These are phyloP conservation scores for Chrysolina oricalcia DNA, from an alignment of 2,888 invertebrate species.

Conservation along the genomic window DNA sequence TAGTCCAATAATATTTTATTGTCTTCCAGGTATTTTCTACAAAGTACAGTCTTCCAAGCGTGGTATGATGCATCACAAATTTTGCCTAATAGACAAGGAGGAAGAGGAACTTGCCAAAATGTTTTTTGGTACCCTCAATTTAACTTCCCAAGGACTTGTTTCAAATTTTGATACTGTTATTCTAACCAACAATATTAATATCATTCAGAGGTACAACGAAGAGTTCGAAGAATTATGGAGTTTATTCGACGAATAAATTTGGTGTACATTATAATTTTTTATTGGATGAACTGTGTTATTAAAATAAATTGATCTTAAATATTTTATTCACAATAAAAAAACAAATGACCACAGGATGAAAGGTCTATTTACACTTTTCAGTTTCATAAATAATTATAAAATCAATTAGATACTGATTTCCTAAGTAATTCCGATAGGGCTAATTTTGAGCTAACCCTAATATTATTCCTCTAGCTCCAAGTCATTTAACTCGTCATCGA, in stretches of 20 bases:
- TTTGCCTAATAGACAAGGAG: conserved; percentile 63
- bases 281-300: neutral
- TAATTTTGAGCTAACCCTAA: conserved; percentile 35
- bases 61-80: conserved; percentile 85
- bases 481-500: conserved; percentile 89
- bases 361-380: conserved; percentile 31
- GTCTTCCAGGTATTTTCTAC: conserved; percentile 73
- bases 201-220: conserved; percentile 59
- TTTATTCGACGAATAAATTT: conserved; percentile 29
- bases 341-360: conserved; percentile 11
- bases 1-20: neutral
- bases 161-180: conserved; percentile 63
- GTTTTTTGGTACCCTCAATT: conserved; percentile 65
- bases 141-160: conserved; percentile 62
- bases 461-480: conserved; percentile 80
- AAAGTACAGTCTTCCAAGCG: conserved; percentile 68
- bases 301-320: conserved; percentile 16
- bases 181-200: conserved; percentile 61
- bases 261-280: neutral
- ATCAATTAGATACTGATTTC: conserved; percentile 11
- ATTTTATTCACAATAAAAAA: conserved; percentile 10
- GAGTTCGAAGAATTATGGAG: conserved; percentile 65
- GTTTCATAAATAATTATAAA: conserved; percentile 21
- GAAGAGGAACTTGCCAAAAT: conserved; percentile 57
- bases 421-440: conserved; percentile 50